Percentiles rank a stretch among this genome's conserved stretches.
phyloP scores from a whole-genome alignment of 1,140 invertebrate genomes.

The Sycophila sp. region DNA sequence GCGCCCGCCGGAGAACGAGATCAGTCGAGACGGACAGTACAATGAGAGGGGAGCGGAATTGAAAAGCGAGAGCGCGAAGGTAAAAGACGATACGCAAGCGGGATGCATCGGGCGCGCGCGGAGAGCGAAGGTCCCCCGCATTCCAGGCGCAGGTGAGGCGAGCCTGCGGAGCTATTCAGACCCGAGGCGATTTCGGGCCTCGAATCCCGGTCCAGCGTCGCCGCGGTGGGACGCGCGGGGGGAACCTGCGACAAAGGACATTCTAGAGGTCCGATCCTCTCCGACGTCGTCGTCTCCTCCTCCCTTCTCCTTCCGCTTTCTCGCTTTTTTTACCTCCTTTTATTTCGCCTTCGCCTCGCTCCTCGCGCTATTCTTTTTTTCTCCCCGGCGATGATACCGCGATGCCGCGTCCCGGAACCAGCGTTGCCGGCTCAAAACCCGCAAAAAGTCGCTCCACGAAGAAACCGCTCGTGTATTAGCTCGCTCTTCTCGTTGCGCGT shows the following conservation, averaged over 20 bases:
- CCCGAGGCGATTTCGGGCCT: constrained; percentile 4
- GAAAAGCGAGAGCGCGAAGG: too few species aligned
- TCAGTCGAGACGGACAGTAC: too few species aligned
- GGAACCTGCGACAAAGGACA: constrained; percentile 57
- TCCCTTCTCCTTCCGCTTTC: constrained; percentile 26
- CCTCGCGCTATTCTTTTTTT: constrained; percentile 28
- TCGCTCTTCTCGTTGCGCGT: too few species aligned
- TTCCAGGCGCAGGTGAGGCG: constrained; percentile 33
- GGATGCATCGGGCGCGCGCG: not conserved
- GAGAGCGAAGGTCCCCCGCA: not conserved
- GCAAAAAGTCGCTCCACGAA: not conserved
- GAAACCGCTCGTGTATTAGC: not conserved
- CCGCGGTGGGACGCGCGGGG: not conserved
- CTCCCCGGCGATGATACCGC: constrained; percentile 21
- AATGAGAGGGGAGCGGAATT: too few species aligned
- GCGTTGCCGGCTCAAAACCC: constrained; percentile 52
- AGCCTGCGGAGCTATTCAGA: constrained; percentile 13
- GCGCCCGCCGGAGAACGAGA: too few species aligned
- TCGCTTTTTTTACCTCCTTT: constrained; percentile 30
- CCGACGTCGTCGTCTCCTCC: constrained; percentile 11
- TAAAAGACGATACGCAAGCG: not conserved
- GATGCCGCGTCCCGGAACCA: constrained; percentile 33
- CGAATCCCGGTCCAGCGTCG: not conserved
- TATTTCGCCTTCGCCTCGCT: constrained; percentile 34
- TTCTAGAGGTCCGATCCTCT: constrained; percentile 50